These are phyloP conservation scores for Microcebus lehilahytsara DNA, from an alignment of 2,113 vertebrate genomes.

Conservation along the genomic window DNA sequence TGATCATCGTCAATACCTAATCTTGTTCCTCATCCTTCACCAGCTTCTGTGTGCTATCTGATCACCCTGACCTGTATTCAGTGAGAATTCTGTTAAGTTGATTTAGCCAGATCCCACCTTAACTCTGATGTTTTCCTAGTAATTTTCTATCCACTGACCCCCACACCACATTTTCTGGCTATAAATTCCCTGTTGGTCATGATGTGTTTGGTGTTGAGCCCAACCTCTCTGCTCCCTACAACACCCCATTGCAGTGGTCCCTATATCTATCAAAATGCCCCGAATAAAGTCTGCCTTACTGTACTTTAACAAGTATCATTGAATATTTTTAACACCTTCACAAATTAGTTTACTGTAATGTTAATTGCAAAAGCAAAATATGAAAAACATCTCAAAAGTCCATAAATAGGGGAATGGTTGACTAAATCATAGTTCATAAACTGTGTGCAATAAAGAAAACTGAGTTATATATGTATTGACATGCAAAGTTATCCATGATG, in stretches of 20 bases:
- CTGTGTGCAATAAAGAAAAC: not conserved
- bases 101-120: not conserved
- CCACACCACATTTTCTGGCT: not conserved
- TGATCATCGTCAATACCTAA: not conserved
- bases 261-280: not conserved
- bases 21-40: not conserved
- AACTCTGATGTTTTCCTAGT: not conserved
- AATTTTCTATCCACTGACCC: not conserved
- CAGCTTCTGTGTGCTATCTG: not conserved
- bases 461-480: not conserved
- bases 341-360: not conserved
- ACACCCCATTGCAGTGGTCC: not conserved
- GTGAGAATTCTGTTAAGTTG: not conserved
- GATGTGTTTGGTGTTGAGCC: not conserved
- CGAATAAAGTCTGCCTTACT: not conserved
- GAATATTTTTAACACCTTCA: not conserved
- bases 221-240: not conserved
- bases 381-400: not conserved
- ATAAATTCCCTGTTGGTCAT: not conserved
- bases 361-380: not conserved
- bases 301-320: not conserved
- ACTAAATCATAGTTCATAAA: not conserved
- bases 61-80: not conserved
- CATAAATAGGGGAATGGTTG: not conserved
- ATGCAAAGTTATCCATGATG: not conserved